phyloP scores from a whole-genome alignment of 2,888 invertebrate genomes.

The Ceraclea dissimilis region DNA sequence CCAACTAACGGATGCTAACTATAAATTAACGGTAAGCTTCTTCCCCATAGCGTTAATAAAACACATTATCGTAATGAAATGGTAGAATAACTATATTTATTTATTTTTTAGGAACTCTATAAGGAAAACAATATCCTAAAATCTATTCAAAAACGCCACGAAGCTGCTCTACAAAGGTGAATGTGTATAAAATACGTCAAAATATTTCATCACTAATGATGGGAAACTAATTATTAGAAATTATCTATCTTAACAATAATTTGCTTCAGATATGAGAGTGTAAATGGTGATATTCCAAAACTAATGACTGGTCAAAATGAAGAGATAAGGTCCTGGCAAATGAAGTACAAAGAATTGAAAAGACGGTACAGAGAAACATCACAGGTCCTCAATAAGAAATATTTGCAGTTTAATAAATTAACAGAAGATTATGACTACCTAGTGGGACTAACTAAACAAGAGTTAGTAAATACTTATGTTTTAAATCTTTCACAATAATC shows the following conservation, averaged over 20 bases:
- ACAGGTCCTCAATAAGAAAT: slow-evolving; percentile 59
- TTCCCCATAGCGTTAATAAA: too few relatives aligned
- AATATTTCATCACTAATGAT: too few relatives aligned
- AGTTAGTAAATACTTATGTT: slow-evolving; percentile 34
- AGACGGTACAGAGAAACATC: slow-evolving; percentile 54
- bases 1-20: slow-evolving; percentile 71
- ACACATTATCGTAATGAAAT: too few relatives aligned
- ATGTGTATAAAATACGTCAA: not conserved
- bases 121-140: slow-evolving; percentile 70
- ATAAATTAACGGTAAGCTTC: slow-evolving; percentile 45
- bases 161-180: slow-evolving; percentile 63
- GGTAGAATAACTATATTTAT: too few relatives aligned
- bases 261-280: slow-evolving; percentile 60
- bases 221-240: too few relatives aligned
- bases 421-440: slow-evolving; percentile 65
- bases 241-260: too few relatives aligned
- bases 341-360: slow-evolving; percentile 60
- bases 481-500: too few relatives aligned
- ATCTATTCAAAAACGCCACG: slow-evolving; percentile 72
- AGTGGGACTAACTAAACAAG: slow-evolving; percentile 62
- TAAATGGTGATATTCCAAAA: slow-evolving; percentile 70
- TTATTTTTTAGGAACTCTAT: slow-evolving; percentile 49
- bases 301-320: slow-evolving; percentile 70
- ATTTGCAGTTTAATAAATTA: slow-evolving; percentile 55
- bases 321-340: slow-evolving; percentile 64